Conservation (phyloP, 2,888 invertebrate species). For the Sarcophaga rosellei region DNA sequence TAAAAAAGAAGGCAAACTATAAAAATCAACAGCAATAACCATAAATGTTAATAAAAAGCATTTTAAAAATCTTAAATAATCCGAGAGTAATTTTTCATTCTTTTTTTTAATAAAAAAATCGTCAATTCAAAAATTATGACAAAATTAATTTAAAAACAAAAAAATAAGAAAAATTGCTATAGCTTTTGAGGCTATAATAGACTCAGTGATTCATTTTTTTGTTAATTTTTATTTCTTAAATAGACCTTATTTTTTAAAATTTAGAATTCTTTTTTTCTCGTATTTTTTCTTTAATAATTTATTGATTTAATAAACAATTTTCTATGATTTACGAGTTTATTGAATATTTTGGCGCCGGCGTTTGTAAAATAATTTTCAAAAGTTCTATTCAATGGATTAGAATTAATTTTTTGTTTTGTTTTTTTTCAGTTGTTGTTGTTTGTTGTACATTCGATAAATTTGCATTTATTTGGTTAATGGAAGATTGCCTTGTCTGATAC, state of each 20-base stretch:
- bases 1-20: neutral
- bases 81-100: no score
- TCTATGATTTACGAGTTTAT: constrained; percentile 43
- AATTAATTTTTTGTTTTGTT: constrained; percentile 14
- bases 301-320: constrained; percentile 37
- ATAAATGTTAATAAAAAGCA: constrained; percentile 57
- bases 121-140: neutral
- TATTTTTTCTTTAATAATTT: constrained; percentile 26
- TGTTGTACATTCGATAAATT: neutral
- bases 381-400: constrained; percentile 26
- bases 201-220: no score
- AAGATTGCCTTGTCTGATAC: constrained; percentile 67
- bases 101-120: no score
- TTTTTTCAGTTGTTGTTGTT: neutral
- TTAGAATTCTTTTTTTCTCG: neutral
- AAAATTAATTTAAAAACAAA: constrained; percentile 18
- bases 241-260: constrained; percentile 10
- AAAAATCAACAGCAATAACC: constrained; percentile 28
- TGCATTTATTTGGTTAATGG: constrained; percentile 33
- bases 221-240: neutral
- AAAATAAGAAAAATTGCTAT: neutral
- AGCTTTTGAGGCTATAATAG: neutral
- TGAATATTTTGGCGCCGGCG: constrained; percentile 60
- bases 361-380: constrained; percentile 15
- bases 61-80: neutral